Percentiles rank a stretch among this genome's conserved stretches.
Evolutionary conservation across 2,888 invertebrate species (phyloP).

Genomic region (Agriopis aurantiaria): DNA sequence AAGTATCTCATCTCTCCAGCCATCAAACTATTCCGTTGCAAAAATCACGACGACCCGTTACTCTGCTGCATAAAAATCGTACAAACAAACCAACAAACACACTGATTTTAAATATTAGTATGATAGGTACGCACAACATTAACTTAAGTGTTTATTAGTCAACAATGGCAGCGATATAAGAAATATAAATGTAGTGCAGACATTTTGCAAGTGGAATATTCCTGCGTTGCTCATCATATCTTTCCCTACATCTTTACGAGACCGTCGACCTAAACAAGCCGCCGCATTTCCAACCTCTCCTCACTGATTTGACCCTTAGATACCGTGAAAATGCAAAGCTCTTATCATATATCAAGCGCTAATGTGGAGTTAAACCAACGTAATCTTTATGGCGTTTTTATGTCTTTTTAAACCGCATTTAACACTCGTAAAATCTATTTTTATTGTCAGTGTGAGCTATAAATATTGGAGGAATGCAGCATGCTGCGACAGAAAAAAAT

Average conservation of each 20-base stretch:
- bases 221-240: not conserved
- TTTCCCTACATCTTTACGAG: constrained; percentile 14
- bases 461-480: constrained; percentile 40
- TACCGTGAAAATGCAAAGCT: constrained; percentile 18
- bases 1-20: no score
- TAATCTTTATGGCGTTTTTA: constrained; percentile 38
- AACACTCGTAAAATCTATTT: constrained; percentile 37
- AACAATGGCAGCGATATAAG: not conserved
- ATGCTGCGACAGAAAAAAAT: constrained; percentile 31
- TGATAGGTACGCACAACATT: no score
- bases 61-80: no score
- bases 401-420: constrained; percentile 33
- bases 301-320: constrained; percentile 19
- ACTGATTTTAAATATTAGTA: no score
- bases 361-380: constrained; percentile 30
- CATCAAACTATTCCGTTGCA: no score
- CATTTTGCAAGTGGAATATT: constrained; percentile 7
- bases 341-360: constrained; percentile 29
- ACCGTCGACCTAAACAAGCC: constrained; percentile 5
- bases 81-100: no score
- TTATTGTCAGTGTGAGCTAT: constrained; percentile 38
- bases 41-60: no score
- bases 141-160: no score
- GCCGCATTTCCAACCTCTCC: constrained; percentile 9
- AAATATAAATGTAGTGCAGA: not conserved